Evolutionary conservation across 2,113 vertebrate species (phyloP), one percentile per base, ranked within the genome.

Genomic region (Poeciliopsis prolifica): DNA sequence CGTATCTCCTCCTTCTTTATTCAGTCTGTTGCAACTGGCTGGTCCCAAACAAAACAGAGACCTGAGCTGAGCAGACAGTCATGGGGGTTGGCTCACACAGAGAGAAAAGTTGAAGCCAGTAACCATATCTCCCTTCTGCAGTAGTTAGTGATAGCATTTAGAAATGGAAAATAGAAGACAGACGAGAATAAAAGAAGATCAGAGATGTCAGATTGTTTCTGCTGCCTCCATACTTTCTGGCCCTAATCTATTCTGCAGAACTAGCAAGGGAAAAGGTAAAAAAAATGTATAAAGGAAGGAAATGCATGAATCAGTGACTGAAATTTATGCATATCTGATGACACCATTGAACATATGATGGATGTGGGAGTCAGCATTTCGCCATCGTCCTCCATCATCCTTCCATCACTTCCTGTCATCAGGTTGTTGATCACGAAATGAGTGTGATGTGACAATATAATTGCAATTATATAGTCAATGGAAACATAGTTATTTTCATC

Each of bases 171-270:
- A 60, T 44, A 65, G 29, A 60, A 28, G 29, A 30, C 63, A 58
- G 58, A 72, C n/a, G 51, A 73, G 64, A 74, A 75, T 26, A 61
- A 65, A 62, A 40, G 58, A 42, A 78, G 61, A 31, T 67, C 33
- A 70, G 40, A 76, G 51, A 72, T 68, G 70, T 80, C 68, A 88
- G 71, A 74, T 86, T 62, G 63, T 15, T 79, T 81, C 68, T 26
- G 58, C 51, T 75, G 61, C 68, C 61, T 35, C 9, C 4, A 17
- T 5, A 9, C 48, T 65, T 12, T 44, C 13, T 6, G 69, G 8
- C 11, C 66, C 75, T 83, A 86, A 89, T 84, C 78, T 80, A 40
- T 88, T 85, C 77, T 77, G 76, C 89, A 91, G 84, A 88, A 80
- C 13, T 12, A 31, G 63, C 30, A 62, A 74, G 76, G 62, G 66